Evolutionary conservation across 2,888 invertebrate genomes (phyloP).

Genomic region (Drosophila meridionalis): DNA sequence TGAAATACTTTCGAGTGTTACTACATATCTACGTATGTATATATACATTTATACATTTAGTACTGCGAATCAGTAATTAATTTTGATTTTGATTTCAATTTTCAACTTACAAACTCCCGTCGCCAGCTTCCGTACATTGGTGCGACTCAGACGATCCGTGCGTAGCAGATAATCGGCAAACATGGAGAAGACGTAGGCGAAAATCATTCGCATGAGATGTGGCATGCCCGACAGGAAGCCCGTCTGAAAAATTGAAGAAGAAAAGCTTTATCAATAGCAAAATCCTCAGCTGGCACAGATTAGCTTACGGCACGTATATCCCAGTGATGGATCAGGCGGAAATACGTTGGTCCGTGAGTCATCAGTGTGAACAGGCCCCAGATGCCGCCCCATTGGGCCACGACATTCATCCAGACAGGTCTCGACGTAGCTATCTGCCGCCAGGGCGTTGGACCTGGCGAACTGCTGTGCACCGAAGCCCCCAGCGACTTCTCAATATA

Average conservation of each 20-base stretch:
- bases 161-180: slow-evolving; percentile 87
- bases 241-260: slow-evolving; percentile 74
- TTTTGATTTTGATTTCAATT: neutral
- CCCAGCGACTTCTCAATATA: slow-evolving; percentile 87
- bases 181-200: slow-evolving; percentile 87
- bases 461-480: slow-evolving; percentile 80
- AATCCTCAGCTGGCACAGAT: neutral
- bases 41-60: neutral
- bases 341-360: slow-evolving; percentile 90
- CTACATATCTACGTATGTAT: neutral
- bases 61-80: neutral
- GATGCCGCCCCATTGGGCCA: slow-evolving; percentile 88
- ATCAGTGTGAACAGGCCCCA: slow-evolving; percentile 90
- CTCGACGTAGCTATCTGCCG: slow-evolving; percentile 86
- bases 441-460: slow-evolving; percentile 87
- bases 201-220: slow-evolving; percentile 87
- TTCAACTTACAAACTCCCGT: slow-evolving; percentile 86
- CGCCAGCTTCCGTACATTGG: slow-evolving; percentile 88
- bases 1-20: neutral
- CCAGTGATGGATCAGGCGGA: slow-evolving; percentile 89
- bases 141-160: slow-evolving; percentile 87
- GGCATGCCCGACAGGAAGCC: slow-evolving; percentile 89
- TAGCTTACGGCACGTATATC: slow-evolving; percentile 87
- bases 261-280: neutral
- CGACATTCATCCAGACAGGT: slow-evolving; percentile 88